Evolutionary conservation across 1,140 invertebrate genomes (phyloP).

Genomic region (Chionoecetes opilio): DNA sequence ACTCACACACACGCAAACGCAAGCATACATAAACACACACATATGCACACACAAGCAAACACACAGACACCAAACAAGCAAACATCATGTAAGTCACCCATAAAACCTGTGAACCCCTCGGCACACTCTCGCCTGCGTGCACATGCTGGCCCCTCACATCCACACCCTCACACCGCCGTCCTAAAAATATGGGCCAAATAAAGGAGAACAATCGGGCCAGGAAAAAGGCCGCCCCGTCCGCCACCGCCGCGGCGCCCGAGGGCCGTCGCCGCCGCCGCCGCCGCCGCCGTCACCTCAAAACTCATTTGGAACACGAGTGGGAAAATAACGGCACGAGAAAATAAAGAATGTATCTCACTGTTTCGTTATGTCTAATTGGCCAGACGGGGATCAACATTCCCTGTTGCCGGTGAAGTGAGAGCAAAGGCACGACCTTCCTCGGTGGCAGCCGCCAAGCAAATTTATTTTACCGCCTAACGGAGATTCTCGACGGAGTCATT

Average conservation of each 20-base stretch:
- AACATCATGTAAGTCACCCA: not conserved
- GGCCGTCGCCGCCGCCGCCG: not conserved
- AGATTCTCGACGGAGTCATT: not conserved
- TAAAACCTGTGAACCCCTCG: not conserved
- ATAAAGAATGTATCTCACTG: not conserved
- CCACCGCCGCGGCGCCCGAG: not conserved
- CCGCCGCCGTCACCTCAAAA: not conserved
- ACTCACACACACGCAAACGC: conserved; percentile 39
- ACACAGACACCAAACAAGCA: not conserved
- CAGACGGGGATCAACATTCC: not conserved
- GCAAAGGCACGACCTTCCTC: not conserved
- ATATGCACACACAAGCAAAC: not conserved
- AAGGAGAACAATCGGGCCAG: conserved; percentile 3
- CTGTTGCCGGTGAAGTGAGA: not conserved
- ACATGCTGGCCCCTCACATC: not conserved
- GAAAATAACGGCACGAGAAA: not conserved
- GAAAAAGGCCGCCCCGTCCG: not conserved
- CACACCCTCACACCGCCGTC: not conserved
- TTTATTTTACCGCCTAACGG: not conserved
- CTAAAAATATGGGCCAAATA: conserved; percentile 21
- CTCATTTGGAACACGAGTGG: not conserved
- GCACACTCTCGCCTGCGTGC: not conserved
- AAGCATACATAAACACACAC: conserved; percentile 38
- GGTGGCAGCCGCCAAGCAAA: not conserved
- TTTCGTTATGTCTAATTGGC: not conserved